A percentile compares a stretch with the other conserved stretches of the same genome.
phyloP scores from a whole-genome alignment of 2,113 vertebrate genomes.

The Corydoras sp. region DNA sequence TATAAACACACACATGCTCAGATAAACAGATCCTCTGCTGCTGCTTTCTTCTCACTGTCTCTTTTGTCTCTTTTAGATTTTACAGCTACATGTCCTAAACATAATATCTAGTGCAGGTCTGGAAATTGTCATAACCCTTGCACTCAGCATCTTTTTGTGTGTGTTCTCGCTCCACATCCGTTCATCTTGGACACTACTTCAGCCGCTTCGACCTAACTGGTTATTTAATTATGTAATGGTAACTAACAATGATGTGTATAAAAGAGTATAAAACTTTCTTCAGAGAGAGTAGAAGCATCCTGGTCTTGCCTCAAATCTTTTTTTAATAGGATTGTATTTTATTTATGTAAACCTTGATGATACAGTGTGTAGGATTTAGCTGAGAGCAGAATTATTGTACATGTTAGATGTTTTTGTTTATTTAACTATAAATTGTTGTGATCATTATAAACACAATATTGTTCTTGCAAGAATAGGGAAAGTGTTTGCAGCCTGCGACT shows the following conservation, averaged over 20 bases:
- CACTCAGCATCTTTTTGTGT: neutral
- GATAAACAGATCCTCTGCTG: neutral
- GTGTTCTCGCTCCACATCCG: neutral
- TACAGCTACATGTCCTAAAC: no score
- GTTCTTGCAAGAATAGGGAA: no score
- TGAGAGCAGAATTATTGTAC: no score
- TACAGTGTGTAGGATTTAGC: no score
- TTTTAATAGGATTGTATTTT: neutral
- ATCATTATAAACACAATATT: no score
- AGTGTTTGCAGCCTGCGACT: no score
- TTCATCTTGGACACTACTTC: neutral
- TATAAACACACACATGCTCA: conserved; percentile 1
- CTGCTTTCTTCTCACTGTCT: no score
- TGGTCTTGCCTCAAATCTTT: neutral
- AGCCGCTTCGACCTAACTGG: neutral
- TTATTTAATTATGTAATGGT: conserved; percentile 16
- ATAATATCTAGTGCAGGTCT: no score
- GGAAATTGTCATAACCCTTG: neutral
- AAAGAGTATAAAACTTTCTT: conserved; percentile 12
- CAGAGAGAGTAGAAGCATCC: conserved; percentile 1
- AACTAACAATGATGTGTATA: neutral
- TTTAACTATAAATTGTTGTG: no score
- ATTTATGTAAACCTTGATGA: neutral
- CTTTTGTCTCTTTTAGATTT: no score
- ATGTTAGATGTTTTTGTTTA: no score